A percentile compares a stretch with the other conserved stretches of the same genome.
Conservation (phyloP, 2,888 invertebrate genomes). For the Xylophagus ater region DNA sequence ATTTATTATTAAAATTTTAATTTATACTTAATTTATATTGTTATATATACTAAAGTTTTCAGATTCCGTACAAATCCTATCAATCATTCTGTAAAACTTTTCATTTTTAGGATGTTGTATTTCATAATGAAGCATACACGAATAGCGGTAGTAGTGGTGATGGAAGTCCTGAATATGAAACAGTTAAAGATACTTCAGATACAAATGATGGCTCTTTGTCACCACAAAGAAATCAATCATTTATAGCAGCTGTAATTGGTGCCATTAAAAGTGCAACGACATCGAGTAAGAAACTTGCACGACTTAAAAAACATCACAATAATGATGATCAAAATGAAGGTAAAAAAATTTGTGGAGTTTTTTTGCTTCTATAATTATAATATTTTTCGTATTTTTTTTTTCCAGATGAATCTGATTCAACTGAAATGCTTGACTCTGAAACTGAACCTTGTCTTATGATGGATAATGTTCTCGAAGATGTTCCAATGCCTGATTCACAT, state of each 20-base stretch:
- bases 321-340: slow-evolving; percentile 30
- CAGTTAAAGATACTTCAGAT: slow-evolving; percentile 11
- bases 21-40: no score
- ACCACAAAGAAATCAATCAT: slow-evolving; percentile 52
- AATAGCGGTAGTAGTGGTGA: slow-evolving; percentile 61
- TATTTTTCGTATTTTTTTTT: slow-evolving; percentile 6
- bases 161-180: slow-evolving; percentile 49
- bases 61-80: no score
- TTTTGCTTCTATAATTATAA: background rate
- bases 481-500: slow-evolving; percentile 51
- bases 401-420: slow-evolving; percentile 58
- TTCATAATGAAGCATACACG: slow-evolving; percentile 67
- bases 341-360: slow-evolving; percentile 19
- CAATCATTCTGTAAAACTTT: no score
- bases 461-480: slow-evolving; percentile 61
- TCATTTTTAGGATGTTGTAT: slow-evolving; percentile 54
- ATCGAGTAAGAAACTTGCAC: slow-evolving; percentile 27
- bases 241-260: slow-evolving; percentile 62
- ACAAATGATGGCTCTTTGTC: slow-evolving; percentile 41
- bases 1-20: no score
- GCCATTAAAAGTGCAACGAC: slow-evolving; percentile 50
- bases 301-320: slow-evolving; percentile 20
- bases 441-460: slow-evolving; percentile 74
- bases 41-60: no score
- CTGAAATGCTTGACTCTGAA: slow-evolving; percentile 69